These are phyloP conservation scores for Plectropomus leopardus DNA, from an alignment of 2,113 vertebrate species.

Conservation along the genomic window DNA sequence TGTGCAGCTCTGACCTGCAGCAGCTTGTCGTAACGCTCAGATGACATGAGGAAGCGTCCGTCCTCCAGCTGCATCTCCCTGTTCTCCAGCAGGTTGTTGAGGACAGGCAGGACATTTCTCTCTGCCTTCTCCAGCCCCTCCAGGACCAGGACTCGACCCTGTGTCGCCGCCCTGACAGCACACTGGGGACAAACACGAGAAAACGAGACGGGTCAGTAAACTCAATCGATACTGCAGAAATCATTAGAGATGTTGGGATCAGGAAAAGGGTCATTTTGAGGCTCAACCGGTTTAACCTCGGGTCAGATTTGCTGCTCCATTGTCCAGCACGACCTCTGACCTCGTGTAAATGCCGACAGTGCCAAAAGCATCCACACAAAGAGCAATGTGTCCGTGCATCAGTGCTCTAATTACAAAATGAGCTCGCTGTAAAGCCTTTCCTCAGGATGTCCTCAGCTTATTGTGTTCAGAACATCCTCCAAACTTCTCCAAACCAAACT, in stretches of 20 bases:
- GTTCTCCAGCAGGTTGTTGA: conserved; percentile 98
- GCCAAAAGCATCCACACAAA: conserved; percentile 24
- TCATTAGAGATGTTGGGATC: neutral
- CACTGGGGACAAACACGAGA: conserved; percentile 84
- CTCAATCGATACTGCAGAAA: conserved; percentile 3
- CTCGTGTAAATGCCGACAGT: neutral
- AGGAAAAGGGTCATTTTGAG: neutral
- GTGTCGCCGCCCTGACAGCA: conserved; percentile 94
- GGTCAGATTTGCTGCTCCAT: conserved; percentile 26
- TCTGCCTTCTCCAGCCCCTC: conserved; percentile 98
- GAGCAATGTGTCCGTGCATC: conserved; percentile 9
- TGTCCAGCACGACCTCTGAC: conserved; percentile 23
- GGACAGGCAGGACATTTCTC: conserved; percentile 93
- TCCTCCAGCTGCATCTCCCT: conserved; percentile 99
- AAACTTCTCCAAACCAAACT: conserved; percentile 24
- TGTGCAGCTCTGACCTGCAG: conserved; percentile 86
- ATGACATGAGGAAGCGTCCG: conserved; percentile 95
- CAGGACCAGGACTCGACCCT: conserved; percentile 93
- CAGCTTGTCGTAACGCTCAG: conserved; percentile 95
- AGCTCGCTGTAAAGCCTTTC: conserved; percentile 45
- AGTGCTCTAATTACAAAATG: conserved; percentile 17
- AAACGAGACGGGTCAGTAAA: neutral
- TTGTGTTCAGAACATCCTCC: conserved; percentile 35
- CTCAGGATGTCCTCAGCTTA: conserved; percentile 63
- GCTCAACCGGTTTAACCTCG: neutral